phyloP scores from a whole-genome alignment of 2,113 vertebrate species.

The Lepus timidus region DNA sequence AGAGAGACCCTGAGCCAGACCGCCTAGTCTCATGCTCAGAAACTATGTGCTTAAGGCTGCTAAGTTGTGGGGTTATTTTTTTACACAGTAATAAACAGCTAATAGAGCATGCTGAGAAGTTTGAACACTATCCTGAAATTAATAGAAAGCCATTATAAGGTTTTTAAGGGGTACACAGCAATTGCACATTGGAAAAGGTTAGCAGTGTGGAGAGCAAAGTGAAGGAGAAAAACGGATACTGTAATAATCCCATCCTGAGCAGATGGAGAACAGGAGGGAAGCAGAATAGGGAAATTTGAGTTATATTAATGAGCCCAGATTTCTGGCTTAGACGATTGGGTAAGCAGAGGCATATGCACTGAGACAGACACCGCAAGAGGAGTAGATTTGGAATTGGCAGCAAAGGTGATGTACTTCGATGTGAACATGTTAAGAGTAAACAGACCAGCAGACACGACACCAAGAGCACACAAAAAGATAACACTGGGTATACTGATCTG shows the following conservation, averaged over 20 bases:
- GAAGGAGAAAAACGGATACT: not conserved
- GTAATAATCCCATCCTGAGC: not conserved
- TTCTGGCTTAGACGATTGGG: not conserved
- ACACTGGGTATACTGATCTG: not conserved
- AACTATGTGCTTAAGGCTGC: constrained; percentile 14
- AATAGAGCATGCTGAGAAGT: constrained; percentile 32
- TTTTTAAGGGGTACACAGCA: not conserved
- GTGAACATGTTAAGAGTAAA: not conserved
- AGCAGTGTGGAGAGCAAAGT: constrained; percentile 3
- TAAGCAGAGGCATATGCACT: not conserved
- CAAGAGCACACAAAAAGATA: not conserved
- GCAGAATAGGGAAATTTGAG: not conserved
- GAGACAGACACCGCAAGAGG: not conserved
- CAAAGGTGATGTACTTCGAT: constrained; percentile 3
- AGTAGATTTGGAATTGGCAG: not conserved
- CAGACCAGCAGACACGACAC: not conserved
- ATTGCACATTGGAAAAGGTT: constrained; percentile 36
- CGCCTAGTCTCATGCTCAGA: not conserved
- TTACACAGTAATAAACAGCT: constrained; percentile 31
- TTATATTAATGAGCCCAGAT: not conserved
- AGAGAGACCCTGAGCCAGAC: not conserved
- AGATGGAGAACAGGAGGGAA: constrained; percentile 22
- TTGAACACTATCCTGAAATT: constrained; percentile 56
- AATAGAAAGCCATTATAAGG: constrained; percentile 47
- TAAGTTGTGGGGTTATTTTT: not conserved